These are phyloP conservation scores for Odocoileus hemionus DNA, from an alignment of 2,113 vertebrate genomes.

Conservation along the genomic window DNA sequence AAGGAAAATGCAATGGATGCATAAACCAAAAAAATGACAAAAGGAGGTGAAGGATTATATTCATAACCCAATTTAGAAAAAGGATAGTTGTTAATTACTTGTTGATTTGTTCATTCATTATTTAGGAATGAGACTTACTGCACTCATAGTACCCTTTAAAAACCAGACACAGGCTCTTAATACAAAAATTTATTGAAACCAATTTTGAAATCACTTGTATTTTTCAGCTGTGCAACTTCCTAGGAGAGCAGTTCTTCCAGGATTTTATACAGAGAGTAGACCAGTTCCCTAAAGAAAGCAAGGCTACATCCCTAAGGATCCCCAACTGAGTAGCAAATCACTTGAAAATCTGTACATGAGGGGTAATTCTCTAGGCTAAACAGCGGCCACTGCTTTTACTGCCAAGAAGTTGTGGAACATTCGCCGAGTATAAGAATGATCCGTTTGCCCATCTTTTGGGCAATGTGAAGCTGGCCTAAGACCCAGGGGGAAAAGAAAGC, in stretches of 20 bases:
- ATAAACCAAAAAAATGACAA: not conserved
- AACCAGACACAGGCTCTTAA: not conserved
- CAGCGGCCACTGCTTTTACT: not conserved
- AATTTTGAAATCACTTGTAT: not conserved
- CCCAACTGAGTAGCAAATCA: not conserved
- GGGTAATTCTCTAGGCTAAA: not conserved
- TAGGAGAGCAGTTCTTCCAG: not conserved
- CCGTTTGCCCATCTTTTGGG: not conserved
- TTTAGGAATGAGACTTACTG: not conserved
- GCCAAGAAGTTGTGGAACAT: not conserved
- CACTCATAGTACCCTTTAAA: not conserved
- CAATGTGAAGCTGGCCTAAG: not conserved
- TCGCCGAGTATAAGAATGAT: not conserved
- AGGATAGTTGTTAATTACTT: not conserved
- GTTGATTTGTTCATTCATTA: not conserved
- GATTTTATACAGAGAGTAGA: not conserved
- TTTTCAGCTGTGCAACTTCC: not conserved
- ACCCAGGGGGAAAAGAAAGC: not conserved
- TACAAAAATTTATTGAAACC: not conserved
- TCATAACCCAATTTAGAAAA: not conserved
- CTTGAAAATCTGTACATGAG: rapidly evolving
- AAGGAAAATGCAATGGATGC: not conserved
- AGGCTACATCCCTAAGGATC: not conserved
- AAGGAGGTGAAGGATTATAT: not conserved
- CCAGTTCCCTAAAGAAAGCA: not conserved